These are phyloP conservation scores for Halictus ligatus DNA, from an alignment of 2,888 invertebrate species.

Conservation along the genomic window DNA sequence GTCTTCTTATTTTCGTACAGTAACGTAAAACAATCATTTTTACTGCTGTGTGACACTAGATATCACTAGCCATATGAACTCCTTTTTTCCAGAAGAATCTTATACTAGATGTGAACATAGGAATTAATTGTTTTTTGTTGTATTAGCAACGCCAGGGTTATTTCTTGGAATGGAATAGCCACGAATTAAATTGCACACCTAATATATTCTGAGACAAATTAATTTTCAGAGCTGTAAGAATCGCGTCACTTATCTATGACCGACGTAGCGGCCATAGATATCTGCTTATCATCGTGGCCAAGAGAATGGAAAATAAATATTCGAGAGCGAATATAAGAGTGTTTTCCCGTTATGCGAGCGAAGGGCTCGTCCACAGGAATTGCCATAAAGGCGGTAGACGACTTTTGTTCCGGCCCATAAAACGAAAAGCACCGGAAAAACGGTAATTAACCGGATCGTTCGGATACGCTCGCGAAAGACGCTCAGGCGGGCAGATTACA, in stretches of 20 bases:
- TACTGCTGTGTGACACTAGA: too few species aligned
- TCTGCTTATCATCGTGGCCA: too few species aligned
- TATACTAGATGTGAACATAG: not conserved
- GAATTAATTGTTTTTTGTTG: not conserved
- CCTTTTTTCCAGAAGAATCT: too few species aligned
- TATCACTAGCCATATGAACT: too few species aligned
- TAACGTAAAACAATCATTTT: too few species aligned
- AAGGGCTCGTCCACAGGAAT: not conserved
- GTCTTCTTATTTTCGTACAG: too few species aligned
- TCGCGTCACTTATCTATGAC: too few species aligned
- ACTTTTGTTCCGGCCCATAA: not conserved
- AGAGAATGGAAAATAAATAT: not conserved
- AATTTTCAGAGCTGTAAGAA: too few species aligned
- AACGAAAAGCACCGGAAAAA: conserved; percentile 7
- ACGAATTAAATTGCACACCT: not conserved
- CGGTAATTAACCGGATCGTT: conserved; percentile 17
- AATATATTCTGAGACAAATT: too few species aligned
- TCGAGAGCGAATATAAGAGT: not conserved
- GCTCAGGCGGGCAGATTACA: not conserved
- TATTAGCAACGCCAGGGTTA: too few species aligned
- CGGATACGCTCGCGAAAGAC: not conserved
- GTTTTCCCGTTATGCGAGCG: not conserved
- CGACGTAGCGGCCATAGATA: too few species aligned
- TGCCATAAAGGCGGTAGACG: not conserved
- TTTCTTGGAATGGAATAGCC: too few species aligned